Conservation (phyloP, 2,888 invertebrate species). For the Rugalucina vietnamica region DNA sequence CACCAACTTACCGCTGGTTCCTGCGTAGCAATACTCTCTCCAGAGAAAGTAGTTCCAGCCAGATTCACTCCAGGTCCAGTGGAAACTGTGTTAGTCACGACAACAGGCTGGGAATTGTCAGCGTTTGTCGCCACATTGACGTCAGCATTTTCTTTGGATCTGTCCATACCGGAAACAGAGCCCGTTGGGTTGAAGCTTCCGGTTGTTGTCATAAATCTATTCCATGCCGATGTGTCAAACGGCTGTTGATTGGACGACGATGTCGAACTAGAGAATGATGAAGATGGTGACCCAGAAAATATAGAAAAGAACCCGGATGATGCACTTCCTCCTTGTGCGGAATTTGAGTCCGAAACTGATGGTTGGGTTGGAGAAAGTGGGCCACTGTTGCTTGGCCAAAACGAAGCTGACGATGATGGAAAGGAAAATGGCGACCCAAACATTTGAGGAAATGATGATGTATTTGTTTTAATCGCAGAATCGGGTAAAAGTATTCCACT, state of each 20-base stretch:
- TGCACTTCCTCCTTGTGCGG: background rate
- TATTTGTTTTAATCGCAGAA: background rate
- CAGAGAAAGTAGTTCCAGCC: background rate
- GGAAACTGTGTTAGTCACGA: background rate
- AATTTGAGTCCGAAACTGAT: background rate
- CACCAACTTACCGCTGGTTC: background rate
- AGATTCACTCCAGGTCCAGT: background rate
- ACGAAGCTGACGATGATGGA: slow-evolving; percentile 32
- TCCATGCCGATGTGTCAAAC: background rate
- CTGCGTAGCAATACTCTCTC: background rate
- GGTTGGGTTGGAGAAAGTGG: background rate
- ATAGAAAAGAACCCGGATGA: background rate
- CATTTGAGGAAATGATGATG: background rate
- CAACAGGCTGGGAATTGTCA: background rate
- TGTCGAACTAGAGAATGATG: background rate
- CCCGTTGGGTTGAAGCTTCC: background rate
- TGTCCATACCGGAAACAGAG: background rate
- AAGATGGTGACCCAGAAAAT: background rate
- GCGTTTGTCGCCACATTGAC: no score
- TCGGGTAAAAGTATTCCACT: background rate
- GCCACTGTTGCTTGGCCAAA: slow-evolving; percentile 20
- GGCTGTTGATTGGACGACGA: background rate
- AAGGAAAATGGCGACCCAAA: background rate
- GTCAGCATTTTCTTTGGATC: no score
- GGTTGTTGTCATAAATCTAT: background rate